phyloP scores from a whole-genome alignment of 2,888 invertebrate species.

The Conops quadrifasciatus region DNA sequence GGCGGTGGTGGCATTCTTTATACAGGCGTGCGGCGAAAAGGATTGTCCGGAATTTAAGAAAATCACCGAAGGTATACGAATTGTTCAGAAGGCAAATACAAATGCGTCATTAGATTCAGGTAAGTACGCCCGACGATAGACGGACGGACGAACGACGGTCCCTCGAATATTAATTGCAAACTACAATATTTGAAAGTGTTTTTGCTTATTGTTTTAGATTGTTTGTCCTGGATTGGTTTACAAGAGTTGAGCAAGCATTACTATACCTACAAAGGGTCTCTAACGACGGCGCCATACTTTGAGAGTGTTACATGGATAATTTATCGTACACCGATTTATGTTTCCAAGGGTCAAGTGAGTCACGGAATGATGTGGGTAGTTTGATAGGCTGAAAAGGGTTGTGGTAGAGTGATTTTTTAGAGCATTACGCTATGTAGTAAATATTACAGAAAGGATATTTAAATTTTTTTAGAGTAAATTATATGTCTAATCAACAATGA shows the following conservation, averaged over 20 bases:
- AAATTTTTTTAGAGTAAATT: neutral
- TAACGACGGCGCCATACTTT: constrained; percentile 77
- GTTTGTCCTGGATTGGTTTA: constrained; percentile 74
- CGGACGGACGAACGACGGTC: constrained; percentile 28
- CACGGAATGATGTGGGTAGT: neutral
- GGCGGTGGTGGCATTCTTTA: constrained; percentile 76
- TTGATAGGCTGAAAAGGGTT: neutral
- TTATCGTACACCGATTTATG: constrained; percentile 74
- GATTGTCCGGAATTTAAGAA: constrained; percentile 70
- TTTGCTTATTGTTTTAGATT: constrained; percentile 69
- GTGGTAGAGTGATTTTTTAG: neutral
- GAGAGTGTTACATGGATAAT: constrained; percentile 81
- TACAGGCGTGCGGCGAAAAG: constrained; percentile 71
- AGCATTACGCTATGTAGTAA: too few species aligned
- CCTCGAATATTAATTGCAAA: constrained; percentile 9
- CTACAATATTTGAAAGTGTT: constrained; percentile 21
- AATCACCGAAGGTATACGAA: constrained; percentile 68
- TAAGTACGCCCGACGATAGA: constrained; percentile 40
- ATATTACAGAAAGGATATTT: neutral
- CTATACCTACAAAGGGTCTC: constrained; percentile 77
- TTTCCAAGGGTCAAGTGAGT: constrained; percentile 73
- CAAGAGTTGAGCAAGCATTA: constrained; percentile 75
- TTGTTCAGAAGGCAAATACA: constrained; percentile 62
- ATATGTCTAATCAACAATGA: neutral
- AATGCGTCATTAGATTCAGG: constrained; percentile 64